Percentiles rank a stretch among this genome's conserved stretches.
phyloP scores from a whole-genome alignment of 2,797 vertebrate species.

The Psittacula derbiana region DNA sequence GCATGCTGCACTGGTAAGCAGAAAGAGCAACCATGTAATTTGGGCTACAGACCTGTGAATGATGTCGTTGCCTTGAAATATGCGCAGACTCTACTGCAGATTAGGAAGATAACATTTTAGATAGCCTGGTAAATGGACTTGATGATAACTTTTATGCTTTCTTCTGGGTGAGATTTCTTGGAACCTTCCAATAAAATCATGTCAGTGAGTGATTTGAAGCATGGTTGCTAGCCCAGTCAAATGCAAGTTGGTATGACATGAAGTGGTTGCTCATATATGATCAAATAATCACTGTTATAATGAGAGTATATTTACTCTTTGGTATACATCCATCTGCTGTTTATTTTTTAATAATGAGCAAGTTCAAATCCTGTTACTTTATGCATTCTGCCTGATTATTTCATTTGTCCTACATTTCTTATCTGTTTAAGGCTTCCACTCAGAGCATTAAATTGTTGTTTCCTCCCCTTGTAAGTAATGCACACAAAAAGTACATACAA shows the following conservation, averaged over 20 bases:
- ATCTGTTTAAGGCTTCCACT: background rate
- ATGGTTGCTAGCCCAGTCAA: background rate
- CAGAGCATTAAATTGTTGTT: background rate
- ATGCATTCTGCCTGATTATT: background rate
- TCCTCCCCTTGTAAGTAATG: background rate
- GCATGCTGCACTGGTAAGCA: background rate
- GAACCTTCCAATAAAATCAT: background rate
- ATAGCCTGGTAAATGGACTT: background rate
- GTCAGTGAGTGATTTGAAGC: background rate
- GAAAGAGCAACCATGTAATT: background rate
- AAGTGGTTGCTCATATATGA: background rate
- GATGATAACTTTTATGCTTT: background rate
- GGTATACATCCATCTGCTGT: fast-evolving
- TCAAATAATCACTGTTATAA: background rate
- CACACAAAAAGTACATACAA: background rate
- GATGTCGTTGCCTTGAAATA: background rate
- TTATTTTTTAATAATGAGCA: background rate
- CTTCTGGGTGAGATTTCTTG: background rate
- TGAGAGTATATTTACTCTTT: background rate
- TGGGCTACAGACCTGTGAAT: background rate
- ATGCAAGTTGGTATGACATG: background rate
- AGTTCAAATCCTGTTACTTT: background rate
- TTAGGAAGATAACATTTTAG: background rate
- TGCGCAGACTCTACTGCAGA: background rate
- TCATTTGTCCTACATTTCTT: background rate